Base-by-base conservation (phyloP, 2,888 invertebrate genomes). In the Caenorhabditis sp. region DNA sequence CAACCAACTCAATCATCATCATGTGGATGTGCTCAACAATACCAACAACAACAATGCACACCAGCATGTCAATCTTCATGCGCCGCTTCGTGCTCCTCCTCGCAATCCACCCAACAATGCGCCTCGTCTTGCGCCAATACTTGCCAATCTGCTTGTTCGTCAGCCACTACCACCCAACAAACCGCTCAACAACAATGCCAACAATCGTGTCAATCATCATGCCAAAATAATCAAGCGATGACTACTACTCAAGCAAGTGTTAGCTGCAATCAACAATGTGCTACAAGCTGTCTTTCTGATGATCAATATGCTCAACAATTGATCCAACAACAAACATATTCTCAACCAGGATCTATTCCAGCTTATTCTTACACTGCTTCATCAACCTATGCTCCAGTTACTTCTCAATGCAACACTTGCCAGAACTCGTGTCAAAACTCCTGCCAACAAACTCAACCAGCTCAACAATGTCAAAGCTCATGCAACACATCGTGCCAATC, bases 241-340 rank as follows among this genome's bases (percentile, higher is more conserved):
- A 56, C 23, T 21, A 60, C 59, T 59, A 59, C 64, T 26, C 43
- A 63, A 64, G 43, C 66, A 59, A 38, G 70, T 58, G 31, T 68
- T 60, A 27, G 60, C 65, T 77, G 77, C 62, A 59, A 70, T 54
- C 77, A 77, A 59, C 74, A 77, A 54, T 77, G 77, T 49, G 67
- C 70, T 53, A 63, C 68, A n/a, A 67, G 65, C 5, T 77, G 77
- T 56, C 77, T 74, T 58, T 69, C 67, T 25, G 70, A 77, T 60
- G 66, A 79, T 36, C 77, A 77, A 56, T 79, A 79, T 63, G 70
- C 75, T 36, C 74, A 79, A 59, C 77, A 79, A 57, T 66, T 72
- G 38, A 56, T 64, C 58, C 71, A 77, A n/a, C 77, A 79, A 62
- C 71, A 72, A 65, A 79, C 71, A 54, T 79, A 79, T 64, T 67